Percentiles rank a stretch among this genome's conserved stretches.
These are phyloP conservation scores for Tanypteryx hageni DNA, from an alignment of 2,888 invertebrate genomes.

Conservation along the genomic window DNA sequence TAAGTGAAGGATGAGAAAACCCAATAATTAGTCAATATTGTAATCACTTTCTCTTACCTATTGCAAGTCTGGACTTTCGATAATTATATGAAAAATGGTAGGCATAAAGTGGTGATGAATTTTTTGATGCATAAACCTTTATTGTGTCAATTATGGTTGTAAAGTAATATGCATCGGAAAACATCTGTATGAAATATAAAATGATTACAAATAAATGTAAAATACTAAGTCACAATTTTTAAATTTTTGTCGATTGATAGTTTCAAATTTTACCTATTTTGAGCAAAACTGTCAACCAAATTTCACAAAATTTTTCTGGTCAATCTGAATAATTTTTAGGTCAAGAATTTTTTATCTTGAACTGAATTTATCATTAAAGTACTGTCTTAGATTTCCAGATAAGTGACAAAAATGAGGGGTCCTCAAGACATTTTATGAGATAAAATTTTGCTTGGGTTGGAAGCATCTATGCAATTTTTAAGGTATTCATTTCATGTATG, in stretches of 20 bases:
- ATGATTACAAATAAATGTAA: not conserved
- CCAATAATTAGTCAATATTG: not conserved
- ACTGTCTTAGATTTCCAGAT: too few relatives aligned
- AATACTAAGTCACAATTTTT: not conserved
- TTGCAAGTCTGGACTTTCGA: slow-evolving; percentile 34
- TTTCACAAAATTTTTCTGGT: too few relatives aligned
- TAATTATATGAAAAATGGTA: slow-evolving; percentile 64
- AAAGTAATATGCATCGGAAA: slow-evolving; percentile 58
- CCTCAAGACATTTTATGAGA: too few relatives aligned
- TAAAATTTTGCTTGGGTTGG: too few relatives aligned
- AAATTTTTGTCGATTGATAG: not conserved
- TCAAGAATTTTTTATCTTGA: too few relatives aligned
- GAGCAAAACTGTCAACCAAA: too few relatives aligned
- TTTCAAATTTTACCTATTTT: not conserved
- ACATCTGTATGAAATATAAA: slow-evolving; percentile 6
- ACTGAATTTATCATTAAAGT: too few relatives aligned
- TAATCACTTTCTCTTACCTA: not conserved
- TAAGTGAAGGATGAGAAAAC: not conserved
- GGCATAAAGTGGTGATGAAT: slow-evolving; percentile 56
- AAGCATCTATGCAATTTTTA: too few relatives aligned
- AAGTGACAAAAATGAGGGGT: too few relatives aligned
- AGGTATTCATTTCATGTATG: too few relatives aligned
- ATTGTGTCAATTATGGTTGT: slow-evolving; percentile 46
- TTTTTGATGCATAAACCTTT: slow-evolving; percentile 2
- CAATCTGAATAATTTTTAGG: too few relatives aligned